Evolutionary conservation across 1,140 invertebrate species (phyloP), one percentile per base, ranked within the genome.

Genomic region (Rhynchophorus ferrugineus): DNA sequence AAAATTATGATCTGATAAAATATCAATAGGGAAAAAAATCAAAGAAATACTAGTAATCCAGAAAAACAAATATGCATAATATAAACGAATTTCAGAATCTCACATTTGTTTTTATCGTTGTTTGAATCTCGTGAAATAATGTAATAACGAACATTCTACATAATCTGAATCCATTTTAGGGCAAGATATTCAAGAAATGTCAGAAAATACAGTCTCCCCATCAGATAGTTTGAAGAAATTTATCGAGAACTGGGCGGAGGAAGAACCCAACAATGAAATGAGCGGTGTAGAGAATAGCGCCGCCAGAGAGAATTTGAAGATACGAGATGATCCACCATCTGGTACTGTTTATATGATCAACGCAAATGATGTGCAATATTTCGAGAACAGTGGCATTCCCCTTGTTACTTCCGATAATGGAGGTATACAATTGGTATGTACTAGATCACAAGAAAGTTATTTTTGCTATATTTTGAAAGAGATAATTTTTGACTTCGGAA

Each of bases 171-270:
- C 14, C 17, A 29, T 16, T 46, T 45, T 17, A 56, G 54, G 9
- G 43, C 56, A 49, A 38, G 49, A 34, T 34, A 35, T 59, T 14
- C 61, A 52, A 21, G 62, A 61, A 37, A 33, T 55, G n/a, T 7
- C 48, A n/a, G 59, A 58, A 36, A 57, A 46, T 22, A 44, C 45
- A 11, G 45, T 44, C 2, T 57, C 53, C 0, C 49, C 60, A 5
- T 61, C 56, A 6, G 56, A 58, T 17, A 61, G 52, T 33, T 38
- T 68, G 1, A 61, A 64, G 34, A 64, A 66, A 29, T 68, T 60
- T 41, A 54, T 68, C 11, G 66, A 68, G 37, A 65, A 58, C n/a
- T 68, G 63, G 63, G 64, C 56, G 1, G 61, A 65, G 16, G 64
- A 68, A 18, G 52, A 54, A 3, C 13, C 56, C 11, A 14, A 22